Percentiles rank a stretch among this genome's conserved stretches.
Conservation (phyloP, 1,140 invertebrate genomes). For the Metaphire vulgaris region DNA sequence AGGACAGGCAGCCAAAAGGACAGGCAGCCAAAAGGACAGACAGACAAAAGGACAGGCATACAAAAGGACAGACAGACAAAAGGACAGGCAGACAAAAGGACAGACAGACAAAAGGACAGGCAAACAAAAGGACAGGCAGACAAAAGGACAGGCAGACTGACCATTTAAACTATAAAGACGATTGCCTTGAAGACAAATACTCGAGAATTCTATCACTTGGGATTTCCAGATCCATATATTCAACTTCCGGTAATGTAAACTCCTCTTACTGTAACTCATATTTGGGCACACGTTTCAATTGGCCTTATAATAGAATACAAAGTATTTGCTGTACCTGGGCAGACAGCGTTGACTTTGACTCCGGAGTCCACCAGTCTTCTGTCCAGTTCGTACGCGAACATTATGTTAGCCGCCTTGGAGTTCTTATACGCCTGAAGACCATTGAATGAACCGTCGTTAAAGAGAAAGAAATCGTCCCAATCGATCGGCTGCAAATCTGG, state of each 20-base stretch:
- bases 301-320: too few relatives aligned
- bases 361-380: constrained; percentile 10
- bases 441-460: constrained; percentile 34
- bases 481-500: constrained; percentile 31
- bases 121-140: background rate
- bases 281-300: too few relatives aligned
- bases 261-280: too few relatives aligned
- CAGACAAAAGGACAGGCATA: background rate
- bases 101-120: background rate
- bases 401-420: constrained; percentile 23
- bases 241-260: too few relatives aligned
- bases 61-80: background rate
- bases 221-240: too few relatives aligned
- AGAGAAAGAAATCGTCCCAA: constrained; percentile 38
- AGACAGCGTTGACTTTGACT: constrained; percentile 17
- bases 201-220: too few relatives aligned
- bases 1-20: background rate
- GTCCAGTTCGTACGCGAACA: constrained; percentile 19
- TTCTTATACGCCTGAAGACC: constrained; percentile 23
- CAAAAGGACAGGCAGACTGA: background rate
- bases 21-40: background rate
- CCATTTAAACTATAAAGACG: too few relatives aligned
- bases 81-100: background rate
- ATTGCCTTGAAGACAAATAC: too few relatives aligned
- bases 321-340: constrained; percentile 14